Evolutionary conservation across 2,888 invertebrate species (phyloP).

Genomic region (Trachelus stipa): DNA sequence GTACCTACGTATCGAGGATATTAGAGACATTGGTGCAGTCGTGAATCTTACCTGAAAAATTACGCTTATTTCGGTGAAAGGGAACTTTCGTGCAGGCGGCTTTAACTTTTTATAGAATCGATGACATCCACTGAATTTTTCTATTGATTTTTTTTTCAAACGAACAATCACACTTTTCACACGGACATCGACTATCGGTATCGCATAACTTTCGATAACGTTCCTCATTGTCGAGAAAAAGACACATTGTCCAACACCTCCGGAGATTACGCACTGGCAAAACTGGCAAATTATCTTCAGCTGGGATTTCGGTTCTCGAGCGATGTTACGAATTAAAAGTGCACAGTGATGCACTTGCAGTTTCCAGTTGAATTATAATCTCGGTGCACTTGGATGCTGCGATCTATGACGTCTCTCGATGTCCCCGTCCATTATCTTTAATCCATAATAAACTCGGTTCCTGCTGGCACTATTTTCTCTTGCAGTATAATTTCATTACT

Average conservation of each 20-base stretch:
- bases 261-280: not conserved
- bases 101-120: not conserved
- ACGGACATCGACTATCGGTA: not conserved
- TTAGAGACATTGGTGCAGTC: not conserved
- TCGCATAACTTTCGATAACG: not conserved
- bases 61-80: not conserved
- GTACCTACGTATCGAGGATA: not conserved
- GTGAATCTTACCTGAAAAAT: not conserved
- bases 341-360: too few relatives aligned
- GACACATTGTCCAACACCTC: not conserved
- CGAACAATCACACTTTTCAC: not conserved
- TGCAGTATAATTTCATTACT: not conserved
- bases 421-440: not conserved
- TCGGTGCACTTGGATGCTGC: too few relatives aligned
- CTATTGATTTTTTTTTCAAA: not conserved
- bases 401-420: too few relatives aligned
- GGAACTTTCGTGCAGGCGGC: not conserved
- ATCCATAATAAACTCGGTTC: not conserved
- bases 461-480: not conserved
- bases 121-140: not conserved
- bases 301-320: not conserved
- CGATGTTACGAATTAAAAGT: too few relatives aligned
- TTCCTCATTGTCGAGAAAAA: not conserved
- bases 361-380: too few relatives aligned
- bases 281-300: not conserved